Base-by-base conservation (phyloP, 2,113 vertebrate genomes). In the Neolamprologus cancellatus region DNA sequence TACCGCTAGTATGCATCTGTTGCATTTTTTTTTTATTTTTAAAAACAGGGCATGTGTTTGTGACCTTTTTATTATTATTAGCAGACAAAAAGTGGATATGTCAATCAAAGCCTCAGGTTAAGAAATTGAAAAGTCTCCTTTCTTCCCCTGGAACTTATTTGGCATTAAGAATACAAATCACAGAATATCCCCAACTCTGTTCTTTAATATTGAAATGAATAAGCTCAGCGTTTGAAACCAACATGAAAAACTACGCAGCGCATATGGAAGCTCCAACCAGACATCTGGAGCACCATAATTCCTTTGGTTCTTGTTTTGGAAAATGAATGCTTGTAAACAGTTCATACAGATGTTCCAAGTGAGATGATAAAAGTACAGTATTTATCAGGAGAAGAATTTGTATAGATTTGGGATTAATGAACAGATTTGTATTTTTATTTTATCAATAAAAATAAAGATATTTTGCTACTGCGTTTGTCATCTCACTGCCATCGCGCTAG, bases 11-110 rank as follows among this genome's bases (percentile, higher is more conserved):
- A 41, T 76, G 41, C 69, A 48, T 46, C 23, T 18, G 41, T 48
- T 46, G 1, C 5, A 1, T 44, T 14, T 44, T 17, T 25, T 14
- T 23, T 59, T 32, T 10, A 0, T 3, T n/a, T n/a, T n/a, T n/a
- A n/a, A 9, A 9, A 46, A 7, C 23, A 17, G 66, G 20, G 39
- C 66, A 71, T 15, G n/a, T 69, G 3, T 48, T 76, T 76, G 41
- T 76, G 41, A 76, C 39, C 41, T 30, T 76, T 28, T 30, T 30
- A 48, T 76, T 76, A 48, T 28, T 82, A 32, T 71, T 69, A 69
- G 18, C 4, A 8, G 48, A 78, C 34, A 52, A 69, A 15, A 59
- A 32, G 54, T n/a, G 7, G 6, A 48, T 59, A 12, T 17, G 6
- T 4, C 14, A 25, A 39, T 59, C 20, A 64, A 18, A 54, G 18